phyloP scores from a whole-genome alignment of 2,888 invertebrate species.

The Quadriops clusia region DNA sequence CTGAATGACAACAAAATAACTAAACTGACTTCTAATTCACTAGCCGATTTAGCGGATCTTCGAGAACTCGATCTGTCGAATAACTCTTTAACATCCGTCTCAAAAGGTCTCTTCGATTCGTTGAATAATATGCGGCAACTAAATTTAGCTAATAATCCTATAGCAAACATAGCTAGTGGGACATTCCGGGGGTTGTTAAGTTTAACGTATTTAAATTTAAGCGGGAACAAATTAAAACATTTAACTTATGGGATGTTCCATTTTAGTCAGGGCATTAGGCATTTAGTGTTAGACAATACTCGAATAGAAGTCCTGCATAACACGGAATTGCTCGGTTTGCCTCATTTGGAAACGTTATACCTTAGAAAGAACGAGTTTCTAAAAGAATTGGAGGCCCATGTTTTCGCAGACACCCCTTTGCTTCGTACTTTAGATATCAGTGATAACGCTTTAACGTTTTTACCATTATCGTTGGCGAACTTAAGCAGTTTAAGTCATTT shows the following conservation, averaged over 20 bases:
- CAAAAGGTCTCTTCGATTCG: conserved; percentile 57
- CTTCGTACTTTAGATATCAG: conserved; percentile 56
- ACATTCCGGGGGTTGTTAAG: conserved; percentile 47
- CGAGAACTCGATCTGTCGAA: conserved; percentile 51
- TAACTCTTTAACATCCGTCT: conserved; percentile 53
- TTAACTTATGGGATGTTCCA: conserved; percentile 52
- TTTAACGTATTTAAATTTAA: conserved; percentile 45
- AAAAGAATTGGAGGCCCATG: conserved; percentile 48
- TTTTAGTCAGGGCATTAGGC: conserved; percentile 47
- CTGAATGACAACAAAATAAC: conserved; percentile 59
- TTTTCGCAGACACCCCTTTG: conserved; percentile 47
- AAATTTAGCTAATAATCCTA: conserved; percentile 50
- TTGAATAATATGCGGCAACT: conserved; percentile 48
- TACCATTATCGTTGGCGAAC: conserved; percentile 58
- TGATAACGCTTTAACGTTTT: conserved; percentile 54
- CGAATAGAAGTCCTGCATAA: conserved; percentile 53
- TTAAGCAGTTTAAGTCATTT: conserved; percentile 51
- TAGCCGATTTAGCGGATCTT: conserved; percentile 61
- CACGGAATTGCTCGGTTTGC: conserved; percentile 53
- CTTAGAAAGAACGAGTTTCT: conserved; percentile 51
- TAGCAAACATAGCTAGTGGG: conserved; percentile 46
- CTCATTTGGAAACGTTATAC: conserved; percentile 44
- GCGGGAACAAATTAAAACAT: conserved; percentile 43
- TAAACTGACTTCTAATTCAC: conserved; percentile 58
- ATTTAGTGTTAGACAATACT: conserved; percentile 54